A percentile compares a stretch with the other conserved stretches of the same genome.
These are phyloP conservation scores for Dugesia japonica DNA, from an alignment of 2,888 invertebrate species.

Conservation along the genomic window DNA sequence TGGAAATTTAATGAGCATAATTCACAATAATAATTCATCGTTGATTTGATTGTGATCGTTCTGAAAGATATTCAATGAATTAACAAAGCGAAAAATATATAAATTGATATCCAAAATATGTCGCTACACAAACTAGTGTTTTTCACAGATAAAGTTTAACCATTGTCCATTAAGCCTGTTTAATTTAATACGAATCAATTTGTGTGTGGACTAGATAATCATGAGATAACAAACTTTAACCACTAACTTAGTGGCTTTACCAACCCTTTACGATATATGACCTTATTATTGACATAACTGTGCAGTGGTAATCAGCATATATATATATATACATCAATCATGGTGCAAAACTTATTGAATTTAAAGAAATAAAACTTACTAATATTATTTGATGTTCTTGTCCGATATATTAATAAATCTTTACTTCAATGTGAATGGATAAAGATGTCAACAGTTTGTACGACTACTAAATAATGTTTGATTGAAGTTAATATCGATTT, in stretches of 20 bases:
- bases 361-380: no score
- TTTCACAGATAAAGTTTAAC: conserved; percentile 17
- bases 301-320: conserved; percentile 13
- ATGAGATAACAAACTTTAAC: conserved; percentile 16
- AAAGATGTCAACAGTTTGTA: conserved; percentile 20
- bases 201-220: conserved; percentile 20
- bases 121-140: conserved; percentile 14
- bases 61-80: no score
- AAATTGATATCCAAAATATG: conserved; percentile 14
- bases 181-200: conserved; percentile 15
- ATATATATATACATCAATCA: no score
- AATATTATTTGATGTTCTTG: no score
- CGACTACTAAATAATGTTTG: conserved; percentile 4
- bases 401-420: neutral
- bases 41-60: no score
- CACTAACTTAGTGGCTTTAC: conserved; percentile 14
- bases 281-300: conserved; percentile 14
- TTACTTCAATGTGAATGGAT: neutral
- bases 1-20: no score
- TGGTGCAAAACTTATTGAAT: no score
- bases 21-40: no score
- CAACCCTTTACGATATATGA: conserved; percentile 16
- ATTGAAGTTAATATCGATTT: conserved; percentile 20
- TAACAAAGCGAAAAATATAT: neutral
- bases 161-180: conserved; percentile 17